Evolutionary conservation across 2,797 vertebrate species (phyloP).

Genomic region (Echeneis naucrates): DNA sequence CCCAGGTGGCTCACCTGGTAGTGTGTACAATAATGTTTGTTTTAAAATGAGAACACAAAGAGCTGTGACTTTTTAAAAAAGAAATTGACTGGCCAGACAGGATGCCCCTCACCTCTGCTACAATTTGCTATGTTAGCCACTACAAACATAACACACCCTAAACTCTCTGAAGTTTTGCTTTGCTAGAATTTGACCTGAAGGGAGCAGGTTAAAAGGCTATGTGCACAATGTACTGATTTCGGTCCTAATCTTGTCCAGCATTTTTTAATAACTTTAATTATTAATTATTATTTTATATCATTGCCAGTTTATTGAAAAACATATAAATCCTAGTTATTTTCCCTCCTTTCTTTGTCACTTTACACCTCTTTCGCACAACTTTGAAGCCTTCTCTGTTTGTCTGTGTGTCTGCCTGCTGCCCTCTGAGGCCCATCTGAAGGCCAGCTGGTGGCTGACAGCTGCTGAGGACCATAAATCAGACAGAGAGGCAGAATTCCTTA

Average conservation of each 20-base stretch:
- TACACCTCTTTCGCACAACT: slow-evolving; percentile 21
- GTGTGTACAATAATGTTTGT: too few relatives aligned
- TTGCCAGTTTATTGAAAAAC: not conserved
- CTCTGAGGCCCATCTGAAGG: slow-evolving; percentile 76
- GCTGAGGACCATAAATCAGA: slow-evolving; percentile 95
- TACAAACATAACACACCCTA: not conserved
- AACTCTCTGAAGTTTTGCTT: too few relatives aligned
- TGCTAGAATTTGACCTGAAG: not conserved
- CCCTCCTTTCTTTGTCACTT: not conserved
- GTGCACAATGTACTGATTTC: not conserved
- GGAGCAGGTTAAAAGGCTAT: too few relatives aligned
- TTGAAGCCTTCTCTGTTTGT: slow-evolving; percentile 28
- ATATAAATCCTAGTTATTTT: too few relatives aligned
- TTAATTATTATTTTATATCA: not conserved
- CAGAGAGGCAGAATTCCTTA: slow-evolving; percentile 87
- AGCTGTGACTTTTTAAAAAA: not conserved
- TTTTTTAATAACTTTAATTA: too few relatives aligned
- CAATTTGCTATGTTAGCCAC: not conserved
- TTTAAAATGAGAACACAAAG: not conserved
- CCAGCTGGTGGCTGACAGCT: slow-evolving; percentile 89
- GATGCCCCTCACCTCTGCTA: not conserved
- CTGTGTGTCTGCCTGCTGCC: slow-evolving; percentile 38
- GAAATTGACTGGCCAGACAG: not conserved
- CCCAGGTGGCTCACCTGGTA: too few relatives aligned
- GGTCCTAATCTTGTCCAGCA: not conserved